Conservation (phyloP, 2,113 vertebrate species). For the Calcarius ornatus region DNA sequence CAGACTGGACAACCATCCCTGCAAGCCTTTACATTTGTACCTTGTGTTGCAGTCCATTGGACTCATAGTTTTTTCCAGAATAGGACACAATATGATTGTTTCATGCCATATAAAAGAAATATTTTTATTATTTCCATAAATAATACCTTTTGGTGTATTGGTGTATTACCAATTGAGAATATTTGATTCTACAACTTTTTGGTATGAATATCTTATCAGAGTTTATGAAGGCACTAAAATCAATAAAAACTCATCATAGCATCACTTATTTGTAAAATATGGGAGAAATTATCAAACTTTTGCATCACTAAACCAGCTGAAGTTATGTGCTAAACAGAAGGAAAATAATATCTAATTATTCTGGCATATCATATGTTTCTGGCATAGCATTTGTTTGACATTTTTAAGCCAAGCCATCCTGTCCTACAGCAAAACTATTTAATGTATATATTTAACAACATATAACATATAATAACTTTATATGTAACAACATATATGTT, state of each 20-base stretch:
- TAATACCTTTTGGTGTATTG: background rate
- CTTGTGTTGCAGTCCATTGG: background rate
- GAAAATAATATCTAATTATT: conserved; percentile 9
- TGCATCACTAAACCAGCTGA: background rate
- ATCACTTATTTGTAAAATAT: conserved; percentile 13
- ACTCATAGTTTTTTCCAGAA: background rate
- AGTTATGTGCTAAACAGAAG: background rate
- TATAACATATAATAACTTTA: background rate
- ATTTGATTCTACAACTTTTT: background rate
- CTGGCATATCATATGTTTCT: background rate
- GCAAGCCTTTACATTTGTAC: background rate
- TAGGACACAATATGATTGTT: background rate
- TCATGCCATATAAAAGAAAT: background rate
- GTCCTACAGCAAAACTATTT: conserved; percentile 35
- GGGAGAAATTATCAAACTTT: background rate
- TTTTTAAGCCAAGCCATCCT: conserved; percentile 31
- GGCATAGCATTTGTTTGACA: background rate
- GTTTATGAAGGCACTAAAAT: background rate
- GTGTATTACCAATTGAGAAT: background rate
- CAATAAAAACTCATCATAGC: background rate
- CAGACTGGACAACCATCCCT: background rate
- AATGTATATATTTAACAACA: background rate
- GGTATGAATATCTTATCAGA: background rate
- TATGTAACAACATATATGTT: background rate
- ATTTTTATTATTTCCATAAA: background rate